Conservation (phyloP, 2,797 vertebrate species). For the Morelia viridis region DNA sequence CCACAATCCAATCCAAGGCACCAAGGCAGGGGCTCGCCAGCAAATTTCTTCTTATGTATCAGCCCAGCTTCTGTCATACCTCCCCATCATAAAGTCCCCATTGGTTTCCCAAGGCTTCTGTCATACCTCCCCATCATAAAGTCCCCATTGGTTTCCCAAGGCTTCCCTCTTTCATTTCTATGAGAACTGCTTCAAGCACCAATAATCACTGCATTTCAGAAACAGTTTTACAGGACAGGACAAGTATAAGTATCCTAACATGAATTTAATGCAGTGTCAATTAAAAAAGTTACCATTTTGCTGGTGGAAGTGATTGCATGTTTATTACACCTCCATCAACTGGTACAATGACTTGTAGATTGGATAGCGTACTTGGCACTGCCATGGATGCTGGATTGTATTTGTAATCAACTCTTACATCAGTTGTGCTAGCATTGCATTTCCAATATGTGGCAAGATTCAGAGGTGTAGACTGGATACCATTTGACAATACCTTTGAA, state of each 20-base stretch:
- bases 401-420: conserved; percentile 92
- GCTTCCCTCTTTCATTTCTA: neutral
- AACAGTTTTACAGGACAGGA: neutral
- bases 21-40: neutral
- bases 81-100: neutral
- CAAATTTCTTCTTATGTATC: neutral
- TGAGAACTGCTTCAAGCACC: neutral
- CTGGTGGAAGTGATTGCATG: conserved; percentile 92
- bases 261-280: conserved; percentile 5
- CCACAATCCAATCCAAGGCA: neutral
- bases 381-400: conserved; percentile 96
- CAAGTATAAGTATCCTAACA: neutral
- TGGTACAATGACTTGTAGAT: conserved; percentile 90
- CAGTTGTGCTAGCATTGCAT: conserved; percentile 85
- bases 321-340: conserved; percentile 90
- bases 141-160: neutral
- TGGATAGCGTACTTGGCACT: conserved; percentile 81
- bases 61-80: neutral
- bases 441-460: conserved; percentile 98
- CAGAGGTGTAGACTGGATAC: conserved; percentile 94
- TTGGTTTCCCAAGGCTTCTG: neutral
- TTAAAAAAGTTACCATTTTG: conserved; percentile 83
- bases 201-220: conserved; percentile 1
- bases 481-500: conserved; percentile 89
- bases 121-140: neutral